phyloP scores from a whole-genome alignment of 53 echinoderm and acorn worm genomes.

The Echinometra lucunter region DNA sequence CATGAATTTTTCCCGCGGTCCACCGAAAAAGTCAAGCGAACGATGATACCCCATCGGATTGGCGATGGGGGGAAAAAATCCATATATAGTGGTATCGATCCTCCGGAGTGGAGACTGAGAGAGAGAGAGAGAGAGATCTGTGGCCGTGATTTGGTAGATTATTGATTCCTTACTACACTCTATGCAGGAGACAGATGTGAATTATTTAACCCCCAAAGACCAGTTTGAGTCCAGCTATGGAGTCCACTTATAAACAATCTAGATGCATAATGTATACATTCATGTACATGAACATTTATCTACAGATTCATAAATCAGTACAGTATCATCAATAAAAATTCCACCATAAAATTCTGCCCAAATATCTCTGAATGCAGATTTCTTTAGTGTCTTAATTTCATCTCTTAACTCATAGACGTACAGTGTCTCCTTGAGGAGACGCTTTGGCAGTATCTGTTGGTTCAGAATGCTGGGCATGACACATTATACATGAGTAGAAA shows the following conservation, averaged over 20 bases:
- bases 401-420: too few relatives aligned
- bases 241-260: neutral
- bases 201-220: neutral
- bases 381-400: too few relatives aligned
- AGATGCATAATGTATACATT: neutral
- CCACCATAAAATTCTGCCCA: too few relatives aligned
- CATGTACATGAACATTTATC: too few relatives aligned
- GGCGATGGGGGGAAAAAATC: slow-evolving; percentile 39
- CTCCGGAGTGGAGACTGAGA: neutral
- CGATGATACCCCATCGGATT: slow-evolving; percentile 28
- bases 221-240: neutral
- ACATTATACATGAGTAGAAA: too few relatives aligned
- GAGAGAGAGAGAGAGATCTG: neutral
- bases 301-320: too few relatives aligned
- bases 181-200: slow-evolving; percentile 14
- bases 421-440: too few relatives aligned
- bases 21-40: slow-evolving; percentile 10
- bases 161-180: slow-evolving; percentile 23
- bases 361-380: neutral
- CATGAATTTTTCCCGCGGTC: slow-evolving; percentile 13
- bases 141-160: neutral
- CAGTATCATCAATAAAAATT: too few relatives aligned
- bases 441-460: too few relatives aligned
- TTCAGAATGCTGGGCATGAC: too few relatives aligned
- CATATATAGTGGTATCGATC: slow-evolving; percentile 53